Evolutionary conservation across 2,113 vertebrate genomes (phyloP), one percentile per base, ranked within the genome.

Genomic region (Eublepharis macularius): DNA sequence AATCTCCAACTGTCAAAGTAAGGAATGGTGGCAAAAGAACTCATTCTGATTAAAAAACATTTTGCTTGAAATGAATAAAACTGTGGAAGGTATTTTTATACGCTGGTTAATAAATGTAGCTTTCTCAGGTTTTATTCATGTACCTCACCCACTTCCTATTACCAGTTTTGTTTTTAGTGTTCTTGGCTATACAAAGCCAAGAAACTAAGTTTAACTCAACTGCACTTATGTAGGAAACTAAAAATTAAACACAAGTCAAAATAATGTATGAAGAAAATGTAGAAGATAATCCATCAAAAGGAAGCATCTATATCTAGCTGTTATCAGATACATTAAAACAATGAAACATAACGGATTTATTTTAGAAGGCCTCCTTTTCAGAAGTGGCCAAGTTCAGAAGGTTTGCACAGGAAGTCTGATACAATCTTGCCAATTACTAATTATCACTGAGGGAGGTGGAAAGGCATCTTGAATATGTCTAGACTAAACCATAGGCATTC

Each of bases 401-500:
- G 47, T 51, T 75, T 81, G 45, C 57, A 65, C 36, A 72, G 51
- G 43, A 83, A n/a, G 51, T 49, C 51, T 63, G 66, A 83, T 73
- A 63, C 24, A 74, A 51, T 73, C 86, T 83, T 74, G 54, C 81
- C 68, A 83, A 26, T 34, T 80, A 41, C 43, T 32, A 66, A 81
- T 80, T 73, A 65, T 75, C 78, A 81, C 60, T 75, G 57, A 51
- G 29, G 70, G 68, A 63, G 36, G 43, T 66, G 36, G 68, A 83
- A 39, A 60, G 51, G 26, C 45, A 79, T 73, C 68, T 83, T 83
- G 81, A 73, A 51, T 65, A 76, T 41, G 51, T 79, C 43, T 66
- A 39, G 49, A 79, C 68, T 87, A 73, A 87, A 79, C 34, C 45
- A 78, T 73, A 49, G 63, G 26, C 57, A 39, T 83, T 83, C 32